Percentiles rank a stretch among this genome's conserved stretches.
Conservation (phyloP, 2,113 vertebrate species). For the Lasiurus cinereus region DNA sequence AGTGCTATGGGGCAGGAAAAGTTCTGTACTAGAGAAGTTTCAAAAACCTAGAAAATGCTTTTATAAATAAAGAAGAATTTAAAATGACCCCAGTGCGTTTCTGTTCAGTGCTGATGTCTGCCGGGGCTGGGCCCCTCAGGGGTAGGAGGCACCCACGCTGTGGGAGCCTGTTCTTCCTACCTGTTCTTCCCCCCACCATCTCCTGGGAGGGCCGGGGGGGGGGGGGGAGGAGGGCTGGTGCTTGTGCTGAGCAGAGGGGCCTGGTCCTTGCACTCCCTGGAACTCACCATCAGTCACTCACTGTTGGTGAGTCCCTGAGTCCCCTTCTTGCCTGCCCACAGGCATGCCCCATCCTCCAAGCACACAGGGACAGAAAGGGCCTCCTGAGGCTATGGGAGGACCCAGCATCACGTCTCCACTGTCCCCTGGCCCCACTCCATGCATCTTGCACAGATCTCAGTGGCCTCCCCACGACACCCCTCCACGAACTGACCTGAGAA, state of each 20-base stretch:
- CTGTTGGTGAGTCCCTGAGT: not conserved
- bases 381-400: not conserved
- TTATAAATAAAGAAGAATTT: conserved; percentile 67
- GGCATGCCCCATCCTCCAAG: not conserved
- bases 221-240: not conserved
- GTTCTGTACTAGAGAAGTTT: conserved; percentile 74
- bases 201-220: too few relatives aligned
- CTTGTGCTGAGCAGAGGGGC: not conserved
- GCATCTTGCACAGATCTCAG: not conserved
- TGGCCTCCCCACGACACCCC: not conserved
- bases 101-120: not conserved
- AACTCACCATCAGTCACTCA: not conserved
- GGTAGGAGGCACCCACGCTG: not conserved
- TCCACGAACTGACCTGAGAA: not conserved
- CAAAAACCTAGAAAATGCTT: conserved; percentile 63
- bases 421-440: not conserved
- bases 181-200: not conserved
- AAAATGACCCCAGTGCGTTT: not conserved
- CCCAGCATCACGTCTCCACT: not conserved
- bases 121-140: not conserved
- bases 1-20: not conserved
- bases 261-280: not conserved
- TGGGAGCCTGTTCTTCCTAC: not conserved
- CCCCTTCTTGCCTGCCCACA: not conserved
- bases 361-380: not conserved